Evolutionary conservation across 2,888 invertebrate genomes (phyloP).

Genomic region (Pseudococcus jackbeardsleyi): DNA sequence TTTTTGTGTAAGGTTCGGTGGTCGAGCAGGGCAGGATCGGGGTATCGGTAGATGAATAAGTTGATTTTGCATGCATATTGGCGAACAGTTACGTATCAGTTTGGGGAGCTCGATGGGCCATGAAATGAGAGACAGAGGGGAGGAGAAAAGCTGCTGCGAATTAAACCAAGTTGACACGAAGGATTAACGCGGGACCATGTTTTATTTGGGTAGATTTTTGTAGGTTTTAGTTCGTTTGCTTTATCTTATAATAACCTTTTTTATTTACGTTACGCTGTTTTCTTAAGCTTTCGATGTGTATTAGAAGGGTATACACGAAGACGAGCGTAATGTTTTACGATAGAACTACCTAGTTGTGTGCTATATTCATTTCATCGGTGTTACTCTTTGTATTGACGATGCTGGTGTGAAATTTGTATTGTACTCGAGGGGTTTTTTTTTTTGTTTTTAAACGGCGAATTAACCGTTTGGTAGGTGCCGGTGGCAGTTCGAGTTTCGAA

Average conservation of each 20-base stretch:
- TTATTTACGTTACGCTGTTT: conserved; percentile 13
- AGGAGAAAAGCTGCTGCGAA: not conserved
- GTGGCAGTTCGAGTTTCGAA: no score
- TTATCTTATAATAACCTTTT: conserved; percentile 8
- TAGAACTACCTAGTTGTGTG: no score
- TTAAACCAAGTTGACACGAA: conserved; percentile 23
- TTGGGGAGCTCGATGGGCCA: not conserved
- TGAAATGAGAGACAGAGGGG: not conserved
- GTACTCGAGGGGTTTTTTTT: no score
- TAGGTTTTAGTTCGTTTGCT: conserved; percentile 11
- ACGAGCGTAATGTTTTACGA: no score
- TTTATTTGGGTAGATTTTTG: conserved; percentile 8
- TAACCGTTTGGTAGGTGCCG: no score
- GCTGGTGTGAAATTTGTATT: no score
- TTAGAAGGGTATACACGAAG: no score
- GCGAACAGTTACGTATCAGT: not conserved
- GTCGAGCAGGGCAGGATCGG: not conserved
- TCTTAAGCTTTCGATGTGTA: not conserved
- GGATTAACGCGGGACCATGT: not conserved
- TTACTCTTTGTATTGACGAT: no score
- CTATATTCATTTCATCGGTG: no score
- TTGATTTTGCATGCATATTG: conserved; percentile 5
- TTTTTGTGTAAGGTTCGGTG: not conserved
- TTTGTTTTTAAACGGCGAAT: no score
- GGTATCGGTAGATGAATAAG: not conserved